Evolutionary conservation across 2,888 invertebrate genomes (phyloP), one percentile per base, ranked within the genome.

Genomic region (Lymantria monacha): DNA sequence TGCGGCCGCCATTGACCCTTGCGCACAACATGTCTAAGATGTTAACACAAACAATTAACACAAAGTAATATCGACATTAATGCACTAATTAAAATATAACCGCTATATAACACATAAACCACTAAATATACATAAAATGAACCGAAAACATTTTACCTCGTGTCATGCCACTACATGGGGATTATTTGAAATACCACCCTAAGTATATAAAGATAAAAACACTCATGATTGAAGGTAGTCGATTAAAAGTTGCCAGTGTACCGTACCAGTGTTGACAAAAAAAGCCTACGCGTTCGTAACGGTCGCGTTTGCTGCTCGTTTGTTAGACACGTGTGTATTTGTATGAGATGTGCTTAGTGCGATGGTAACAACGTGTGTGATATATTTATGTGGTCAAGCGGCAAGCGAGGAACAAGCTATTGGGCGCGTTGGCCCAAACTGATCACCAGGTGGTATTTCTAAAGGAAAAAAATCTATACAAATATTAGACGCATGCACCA

Each of bases 101-200:
- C 76, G 76, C 83, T 81, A 84, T 77, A 76, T n/a, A n/a, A n/a
- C n/a, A 82, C 72, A 80, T 71, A 79, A 22, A 65, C 58, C 64
- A 53, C 61, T 63, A 62, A 58, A 74, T 73, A 73, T 5, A 76
- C 73, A 76, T 63, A 62, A 48, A n/a, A 71, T 59, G 66, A 69
- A 77, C 76, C 77, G 72, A 63, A 51, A 30, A 64, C 62, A 70
- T 66, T 69, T 73, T 66, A 73, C 74, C 78, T 73, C n/a, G n/a
- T 72, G 69, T 70, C 87, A 88, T 88, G 89, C 88, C 81, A 83
- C 88, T 87, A 89, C 87, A 74, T 76, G 76, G 80, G 81, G 81
- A 79, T 76, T 74, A 67, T 72, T 75, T 73, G 87, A 87, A 87
- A 87, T 85, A 88, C 87, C 89, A 89, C 87, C 88, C 85, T 81